Evolutionary conservation across 2,113 vertebrate species (phyloP), one percentile per base, ranked within the genome.

Genomic region (Todiramphus saurophagus): DNA sequence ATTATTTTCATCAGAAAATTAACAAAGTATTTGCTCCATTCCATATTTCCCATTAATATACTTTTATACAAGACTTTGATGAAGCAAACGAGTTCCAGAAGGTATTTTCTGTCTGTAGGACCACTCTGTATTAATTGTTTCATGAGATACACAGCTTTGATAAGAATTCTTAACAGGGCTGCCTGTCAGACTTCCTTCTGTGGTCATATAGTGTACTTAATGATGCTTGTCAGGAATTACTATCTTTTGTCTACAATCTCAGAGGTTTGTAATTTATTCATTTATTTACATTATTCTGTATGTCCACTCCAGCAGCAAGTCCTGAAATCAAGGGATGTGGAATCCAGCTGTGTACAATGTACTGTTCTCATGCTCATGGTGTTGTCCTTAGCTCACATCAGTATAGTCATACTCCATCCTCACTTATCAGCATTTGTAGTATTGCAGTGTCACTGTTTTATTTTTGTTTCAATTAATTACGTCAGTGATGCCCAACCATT

Each of bases 61-160:
- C 20, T 53, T 92, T 64, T 79, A 59, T 68, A 83, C 59, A 89
- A 68, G 24, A 80, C 81, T 75, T 68, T 88, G 56, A 67, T 25
- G 63, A 78, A 73, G 69, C 27, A 56, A 18, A 48, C 33, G 56
- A 95, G 72, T 85, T 50, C 43, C 50, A 80, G 86, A 87, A 96
- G 75, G 81, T n/a, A 69, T 96, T 94, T 96, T 86, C 93, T 73
- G 30, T 95, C 85, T 97, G 86, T 94, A 92, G 60, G 79, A 53
- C 73, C 81, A 46, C 91, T 93, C 69, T 60, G 9, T 70, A 51
- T 95, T 67, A 80, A 73, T 62, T 80, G 48, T 59, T 83, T 39
- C 41, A 4, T 90, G 24, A 83, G 25, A 62, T 83, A 77, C 25
- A 37, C 53, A 60, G 5, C 63, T 73, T 73, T 46, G 30, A 79